Conservation (phyloP, 2,797 vertebrate species). For the Myotis planiceps region DNA sequence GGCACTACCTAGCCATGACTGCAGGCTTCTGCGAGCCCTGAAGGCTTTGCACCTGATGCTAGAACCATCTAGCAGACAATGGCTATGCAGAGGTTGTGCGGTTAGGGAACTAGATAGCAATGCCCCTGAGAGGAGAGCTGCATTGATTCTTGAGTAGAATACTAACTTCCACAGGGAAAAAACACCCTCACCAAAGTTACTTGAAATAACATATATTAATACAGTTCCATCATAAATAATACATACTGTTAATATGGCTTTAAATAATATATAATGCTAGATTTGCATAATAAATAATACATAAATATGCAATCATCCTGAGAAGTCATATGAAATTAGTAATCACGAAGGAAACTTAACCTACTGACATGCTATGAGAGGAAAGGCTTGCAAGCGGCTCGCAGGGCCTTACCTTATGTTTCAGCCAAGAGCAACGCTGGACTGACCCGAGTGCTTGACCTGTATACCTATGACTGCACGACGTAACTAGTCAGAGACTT, state of each 20-base stretch:
- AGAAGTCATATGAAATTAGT: constrained; percentile 82
- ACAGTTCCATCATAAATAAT: constrained; percentile 84
- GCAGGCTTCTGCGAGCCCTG: background rate
- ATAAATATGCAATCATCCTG: constrained; percentile 80
- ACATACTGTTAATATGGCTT: constrained; percentile 80
- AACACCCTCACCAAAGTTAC: constrained; percentile 62
- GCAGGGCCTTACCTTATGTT: constrained; percentile 39
- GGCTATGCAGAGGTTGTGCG: background rate
- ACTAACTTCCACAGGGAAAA: constrained; percentile 72
- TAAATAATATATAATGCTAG: constrained; percentile 84
- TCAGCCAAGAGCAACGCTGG: constrained; percentile 11
- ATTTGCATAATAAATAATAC: constrained; percentile 84
- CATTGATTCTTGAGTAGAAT: constrained; percentile 67
- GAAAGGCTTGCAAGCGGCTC: constrained; percentile 64
- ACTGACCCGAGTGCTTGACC: background rate
- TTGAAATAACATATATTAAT: constrained; percentile 82
- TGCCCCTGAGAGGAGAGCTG: constrained; percentile 29
- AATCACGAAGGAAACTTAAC: constrained; percentile 76
- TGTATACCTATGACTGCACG: background rate
- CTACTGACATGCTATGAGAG: constrained; percentile 70
- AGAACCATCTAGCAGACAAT: background rate
- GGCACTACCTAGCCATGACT: background rate
- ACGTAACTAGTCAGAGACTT: constrained; percentile 51
- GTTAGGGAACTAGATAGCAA: constrained; percentile 39
- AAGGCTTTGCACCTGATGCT: background rate